phyloP scores from a whole-genome alignment of 2,797 vertebrate species.

The Eulemur rubriventer region DNA sequence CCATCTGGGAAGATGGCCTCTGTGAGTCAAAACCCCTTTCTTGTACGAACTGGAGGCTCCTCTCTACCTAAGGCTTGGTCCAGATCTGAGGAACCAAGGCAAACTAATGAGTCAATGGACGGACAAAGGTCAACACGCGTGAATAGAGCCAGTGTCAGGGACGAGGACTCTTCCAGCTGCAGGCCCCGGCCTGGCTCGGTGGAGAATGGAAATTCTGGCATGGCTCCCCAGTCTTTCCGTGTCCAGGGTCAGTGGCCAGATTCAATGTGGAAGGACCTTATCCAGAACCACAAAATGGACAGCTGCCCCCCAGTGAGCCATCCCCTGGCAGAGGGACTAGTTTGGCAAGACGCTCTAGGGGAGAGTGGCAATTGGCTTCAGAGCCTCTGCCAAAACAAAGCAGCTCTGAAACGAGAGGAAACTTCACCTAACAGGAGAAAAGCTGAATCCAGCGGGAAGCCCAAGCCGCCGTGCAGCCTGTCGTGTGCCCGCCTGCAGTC shows the following conservation, averaged over 20 bases:
- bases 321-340: not conserved
- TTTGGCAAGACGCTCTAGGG: not conserved
- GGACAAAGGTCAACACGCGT: not conserved
- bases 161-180: not conserved
- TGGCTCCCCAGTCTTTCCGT: not conserved
- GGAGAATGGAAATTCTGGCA: not conserved
- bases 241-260: not conserved
- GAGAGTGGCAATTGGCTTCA: not conserved
- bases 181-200: not conserved
- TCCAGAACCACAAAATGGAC: constrained; percentile 7
- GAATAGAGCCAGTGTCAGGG: not conserved
- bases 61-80: not conserved
- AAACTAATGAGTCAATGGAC: not conserved
- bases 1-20: not conserved
- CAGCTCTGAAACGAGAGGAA: not conserved
- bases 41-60: not conserved
- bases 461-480: not conserved
- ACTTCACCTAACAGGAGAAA: not conserved
- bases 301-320: not conserved
- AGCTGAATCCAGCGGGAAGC: not conserved
- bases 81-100: not conserved
- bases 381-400: constrained; percentile 7
- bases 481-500: not conserved
- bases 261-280: not conserved
- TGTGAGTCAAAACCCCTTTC: not conserved